Base-by-base conservation (phyloP, 2,888 invertebrate species). In the Ennomos fuscantarius region DNA sequence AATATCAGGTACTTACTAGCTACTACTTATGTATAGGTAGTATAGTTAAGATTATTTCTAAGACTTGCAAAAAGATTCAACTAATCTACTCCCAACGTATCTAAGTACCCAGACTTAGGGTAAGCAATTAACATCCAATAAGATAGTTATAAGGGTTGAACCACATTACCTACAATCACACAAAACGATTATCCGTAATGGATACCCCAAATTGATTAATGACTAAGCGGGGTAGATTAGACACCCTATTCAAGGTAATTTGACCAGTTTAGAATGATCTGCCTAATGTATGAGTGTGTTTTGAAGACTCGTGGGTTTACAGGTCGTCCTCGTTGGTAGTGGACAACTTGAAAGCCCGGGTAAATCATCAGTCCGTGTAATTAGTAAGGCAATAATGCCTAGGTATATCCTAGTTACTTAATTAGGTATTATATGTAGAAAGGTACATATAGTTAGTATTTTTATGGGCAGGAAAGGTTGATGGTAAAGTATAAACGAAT, bases 281-380 rank as follows among this genome's bases (percentile, higher is more conserved):
- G 12, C 8, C 40, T 12, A 24, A 13, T 33, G 12, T 44, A 15
- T 44, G 15, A 11, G 24, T 15, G 9, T 8, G 8, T 24, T 54
- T 59, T 49, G 45, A 46, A 46, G 12, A 8, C 24, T 45, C 9
- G 12, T 12, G n/a, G 34, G 37, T 12, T 10, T 9, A 41, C 11
- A 32, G 43, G 41, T 59, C 53, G 8, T 31, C 8, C 32, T 8
- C 2, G 9, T 40, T 53, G 53, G 48, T 53, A 31, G n/a, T 31
- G 39, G 31, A n/a, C 35, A 11, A 13, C 13, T 37, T 36, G 11
- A 39, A 48, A 41, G 54, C 55, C 49, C 42, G 40, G 42, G 41
- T 66, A 62, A 60, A 67, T 62, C 58, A 66, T 68, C 67, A 69
- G 56, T 64, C 56, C 32, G 11, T 35, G 53, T 60, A 59, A 69